Percentiles rank a stretch among this genome's conserved stretches.
phyloP scores from a whole-genome alignment of 2,888 invertebrate genomes.

The Dryocosmus kuriphilus region DNA sequence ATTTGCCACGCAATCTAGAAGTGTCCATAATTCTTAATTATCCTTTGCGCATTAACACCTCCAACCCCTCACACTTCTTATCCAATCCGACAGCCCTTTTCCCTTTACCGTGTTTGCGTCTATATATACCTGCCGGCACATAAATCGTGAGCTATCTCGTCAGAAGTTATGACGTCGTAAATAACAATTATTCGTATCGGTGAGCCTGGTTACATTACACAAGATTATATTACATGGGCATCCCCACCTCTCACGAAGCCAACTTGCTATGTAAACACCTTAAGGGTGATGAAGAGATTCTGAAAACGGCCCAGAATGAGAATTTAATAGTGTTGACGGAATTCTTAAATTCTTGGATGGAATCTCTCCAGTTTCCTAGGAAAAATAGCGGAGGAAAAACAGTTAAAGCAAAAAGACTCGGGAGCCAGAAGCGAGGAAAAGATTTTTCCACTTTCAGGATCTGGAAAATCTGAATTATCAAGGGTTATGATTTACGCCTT shows the following conservation, averaged over 20 bases:
- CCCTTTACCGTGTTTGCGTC: conserved; percentile 9
- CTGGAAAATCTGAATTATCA: conserved; percentile 1
- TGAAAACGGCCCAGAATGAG: neutral
- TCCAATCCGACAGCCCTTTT: neutral
- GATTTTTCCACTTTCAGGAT: neutral
- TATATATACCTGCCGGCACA: conserved; percentile 2
- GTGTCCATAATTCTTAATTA: conserved; percentile 40
- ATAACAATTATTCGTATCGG: conserved; percentile 37
- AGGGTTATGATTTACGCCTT: conserved; percentile 9
- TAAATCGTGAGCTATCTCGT: conserved; percentile 39
- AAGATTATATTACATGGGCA: neutral
- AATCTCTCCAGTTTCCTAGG: neutral
- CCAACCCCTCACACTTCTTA: neutral
- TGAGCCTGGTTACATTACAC: conserved; percentile 7
- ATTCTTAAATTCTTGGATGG: neutral
- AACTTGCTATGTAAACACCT: conserved; percentile 11
- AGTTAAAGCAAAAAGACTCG: neutral
- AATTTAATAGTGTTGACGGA: neutral
- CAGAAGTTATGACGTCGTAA: conserved; percentile 34
- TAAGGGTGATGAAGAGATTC: conserved; percentile 14
- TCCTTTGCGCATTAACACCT: conserved; percentile 3
- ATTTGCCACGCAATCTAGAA: conserved; percentile 28
- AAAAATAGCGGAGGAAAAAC: neutral
- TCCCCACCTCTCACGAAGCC: neutral
- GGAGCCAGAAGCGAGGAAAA: neutral